These are phyloP conservation scores for Caenorhabditis zanzibari DNA, from an alignment of 2,888 invertebrate species.

Conservation along the genomic window DNA sequence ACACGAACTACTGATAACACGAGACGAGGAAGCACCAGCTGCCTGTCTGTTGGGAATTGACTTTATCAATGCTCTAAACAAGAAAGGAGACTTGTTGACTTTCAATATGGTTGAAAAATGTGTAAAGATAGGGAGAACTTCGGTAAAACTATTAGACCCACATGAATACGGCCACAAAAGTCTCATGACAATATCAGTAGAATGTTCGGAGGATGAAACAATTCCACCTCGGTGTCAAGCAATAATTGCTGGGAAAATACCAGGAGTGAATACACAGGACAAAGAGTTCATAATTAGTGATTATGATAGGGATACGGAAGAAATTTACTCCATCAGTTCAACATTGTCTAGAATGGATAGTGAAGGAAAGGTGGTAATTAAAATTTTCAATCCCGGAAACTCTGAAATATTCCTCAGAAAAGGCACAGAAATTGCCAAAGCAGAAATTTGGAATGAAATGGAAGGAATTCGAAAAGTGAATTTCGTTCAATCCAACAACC, in stretches of 20 bases:
- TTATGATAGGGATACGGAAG: neutral
- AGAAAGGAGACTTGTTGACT: constrained; percentile 10
- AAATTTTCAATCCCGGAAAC: constrained; percentile 20
- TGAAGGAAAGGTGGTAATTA: neutral
- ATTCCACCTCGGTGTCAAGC: constrained; percentile 2
- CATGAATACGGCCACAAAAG: neutral
- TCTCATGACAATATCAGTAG: neutral
- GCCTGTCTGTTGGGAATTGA: constrained; percentile 39
- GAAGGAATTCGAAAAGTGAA: no score
- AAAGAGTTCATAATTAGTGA: constrained; percentile 3
- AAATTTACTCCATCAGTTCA: neutral
- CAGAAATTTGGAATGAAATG: neutral
- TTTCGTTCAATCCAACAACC: no score
- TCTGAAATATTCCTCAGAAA: constrained; percentile 1
- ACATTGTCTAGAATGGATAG: neutral
- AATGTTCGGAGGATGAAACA: neutral
- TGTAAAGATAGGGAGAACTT: neutral
- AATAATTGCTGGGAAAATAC: neutral
- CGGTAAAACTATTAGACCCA: constrained; percentile 8
- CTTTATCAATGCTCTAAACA: constrained; percentile 18
- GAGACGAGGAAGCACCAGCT: constrained; percentile 31
- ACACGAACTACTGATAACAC: neutral
- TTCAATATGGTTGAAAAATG: constrained; percentile 6
- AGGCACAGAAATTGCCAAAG: constrained; percentile 6
- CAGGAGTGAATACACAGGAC: neutral